Conservation (phyloP, 2,797 vertebrate genomes). For the Hylomyscus alleni region DNA sequence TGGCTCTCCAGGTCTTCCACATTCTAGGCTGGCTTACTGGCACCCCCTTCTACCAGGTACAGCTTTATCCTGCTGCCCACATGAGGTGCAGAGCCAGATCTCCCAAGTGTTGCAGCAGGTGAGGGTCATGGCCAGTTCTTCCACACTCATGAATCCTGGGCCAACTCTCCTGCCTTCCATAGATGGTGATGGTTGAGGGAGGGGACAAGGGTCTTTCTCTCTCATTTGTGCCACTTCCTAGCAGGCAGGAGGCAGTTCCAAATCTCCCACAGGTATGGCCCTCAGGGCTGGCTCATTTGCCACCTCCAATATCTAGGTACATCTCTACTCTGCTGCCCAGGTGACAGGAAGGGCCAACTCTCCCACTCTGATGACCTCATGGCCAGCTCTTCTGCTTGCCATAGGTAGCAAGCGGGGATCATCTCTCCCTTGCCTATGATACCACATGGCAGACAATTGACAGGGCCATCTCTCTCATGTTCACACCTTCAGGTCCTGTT, state of each 20-base stretch:
- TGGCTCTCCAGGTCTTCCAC: not conserved
- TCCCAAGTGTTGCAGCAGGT: not conserved
- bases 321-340: not conserved
- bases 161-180: not conserved
- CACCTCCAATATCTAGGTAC: not conserved
- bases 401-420: not conserved
- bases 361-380: not conserved
- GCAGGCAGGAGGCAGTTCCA: not conserved
- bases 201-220: not conserved
- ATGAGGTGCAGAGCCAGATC: not conserved
- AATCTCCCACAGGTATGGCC: not conserved
- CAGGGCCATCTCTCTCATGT: not conserved
- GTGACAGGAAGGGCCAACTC: not conserved
- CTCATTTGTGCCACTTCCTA: not conserved
- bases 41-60: not conserved
- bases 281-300: not conserved
- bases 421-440: not conserved
- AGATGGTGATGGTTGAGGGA: not conserved
- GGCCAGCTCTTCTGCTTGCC: not conserved
- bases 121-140: not conserved
- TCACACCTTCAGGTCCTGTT: not conserved
- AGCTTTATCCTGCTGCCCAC: not conserved
- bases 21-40: not conserved
- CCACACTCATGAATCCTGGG: not conserved
- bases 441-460: not conserved